These are phyloP conservation scores for Microcebus lehilahytsara DNA, from an alignment of 2,113 vertebrate genomes.

Conservation along the genomic window DNA sequence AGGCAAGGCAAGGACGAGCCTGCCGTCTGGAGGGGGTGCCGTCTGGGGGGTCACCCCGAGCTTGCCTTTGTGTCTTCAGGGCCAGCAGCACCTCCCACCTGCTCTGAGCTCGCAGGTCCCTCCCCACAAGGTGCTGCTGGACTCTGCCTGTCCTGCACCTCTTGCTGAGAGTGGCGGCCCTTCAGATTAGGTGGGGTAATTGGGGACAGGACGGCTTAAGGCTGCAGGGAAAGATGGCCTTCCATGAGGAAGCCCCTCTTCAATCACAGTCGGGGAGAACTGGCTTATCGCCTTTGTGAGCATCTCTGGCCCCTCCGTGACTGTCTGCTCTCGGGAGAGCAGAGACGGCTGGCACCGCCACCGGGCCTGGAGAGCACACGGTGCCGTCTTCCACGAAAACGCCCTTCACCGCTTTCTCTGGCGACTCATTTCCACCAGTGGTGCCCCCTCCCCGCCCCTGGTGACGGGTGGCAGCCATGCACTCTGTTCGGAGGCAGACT, in stretches of 20 bases:
- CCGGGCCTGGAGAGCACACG: accelerated
- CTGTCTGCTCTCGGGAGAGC: background rate
- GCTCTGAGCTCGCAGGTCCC: background rate
- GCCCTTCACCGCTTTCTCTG: accelerated
- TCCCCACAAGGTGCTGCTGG: accelerated
- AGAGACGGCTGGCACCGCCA: accelerated
- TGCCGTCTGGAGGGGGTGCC: too few relatives aligned
- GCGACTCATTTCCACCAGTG: accelerated
- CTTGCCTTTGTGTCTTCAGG: too few relatives aligned
- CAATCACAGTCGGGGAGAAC: accelerated
- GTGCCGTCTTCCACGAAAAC: accelerated
- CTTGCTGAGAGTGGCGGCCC: background rate
- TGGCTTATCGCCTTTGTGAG: accelerated
- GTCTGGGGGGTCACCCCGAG: accelerated
- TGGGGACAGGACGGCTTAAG: background rate
- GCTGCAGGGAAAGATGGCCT: background rate
- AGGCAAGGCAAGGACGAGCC: background rate
- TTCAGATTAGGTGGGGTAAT: background rate
- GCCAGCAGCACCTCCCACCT: background rate
- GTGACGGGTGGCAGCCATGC: background rate
- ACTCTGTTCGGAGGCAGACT: background rate
- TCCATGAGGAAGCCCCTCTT: accelerated
- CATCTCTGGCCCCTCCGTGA: background rate
- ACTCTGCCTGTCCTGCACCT: background rate
- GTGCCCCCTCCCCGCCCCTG: accelerated